A percentile compares a stretch with the other conserved stretches of the same genome.
phyloP scores from a whole-genome alignment of 2,888 invertebrate genomes.

The Blera fallax region DNA sequence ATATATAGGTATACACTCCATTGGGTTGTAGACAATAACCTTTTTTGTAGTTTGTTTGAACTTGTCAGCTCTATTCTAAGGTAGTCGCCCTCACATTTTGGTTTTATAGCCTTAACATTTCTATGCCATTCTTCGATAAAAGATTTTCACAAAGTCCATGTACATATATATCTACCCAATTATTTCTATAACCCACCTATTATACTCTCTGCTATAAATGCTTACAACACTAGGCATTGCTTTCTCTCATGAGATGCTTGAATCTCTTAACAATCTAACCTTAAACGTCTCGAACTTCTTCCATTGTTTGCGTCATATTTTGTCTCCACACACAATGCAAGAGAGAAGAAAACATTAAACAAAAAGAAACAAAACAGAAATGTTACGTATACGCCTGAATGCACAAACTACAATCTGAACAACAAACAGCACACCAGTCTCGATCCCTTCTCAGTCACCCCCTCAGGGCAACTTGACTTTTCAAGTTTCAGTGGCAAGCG shows the following conservation, averaged over 20 bases:
- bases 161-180: neutral
- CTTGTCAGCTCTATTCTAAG: too few relatives aligned
- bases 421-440: neutral
- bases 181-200: neutral
- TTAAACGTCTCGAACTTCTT: conserved; percentile 30
- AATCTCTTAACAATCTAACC: conserved; percentile 13
- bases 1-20: too few relatives aligned
- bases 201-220: neutral
- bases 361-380: conserved; percentile 5
- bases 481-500: conserved; percentile 49
- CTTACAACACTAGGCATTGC: neutral
- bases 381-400: conserved; percentile 56
- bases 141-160: neutral
- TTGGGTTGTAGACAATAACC: too few relatives aligned
- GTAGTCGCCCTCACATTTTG: too few relatives aligned
- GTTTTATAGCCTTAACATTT: neutral
- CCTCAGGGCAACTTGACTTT: conserved; percentile 62
- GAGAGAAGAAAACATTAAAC: neutral
- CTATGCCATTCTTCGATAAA: neutral
- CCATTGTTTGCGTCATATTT: neutral
- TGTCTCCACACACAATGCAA: conserved; percentile 17
- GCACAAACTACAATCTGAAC: conserved; percentile 17
- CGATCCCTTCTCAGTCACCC: conserved; percentile 1
- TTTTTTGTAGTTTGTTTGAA: too few relatives aligned
- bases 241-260: neutral